These are phyloP conservation scores for Dendrocopos noguchii DNA, from an alignment of 2,113 vertebrate genomes.

Conservation along the genomic window DNA sequence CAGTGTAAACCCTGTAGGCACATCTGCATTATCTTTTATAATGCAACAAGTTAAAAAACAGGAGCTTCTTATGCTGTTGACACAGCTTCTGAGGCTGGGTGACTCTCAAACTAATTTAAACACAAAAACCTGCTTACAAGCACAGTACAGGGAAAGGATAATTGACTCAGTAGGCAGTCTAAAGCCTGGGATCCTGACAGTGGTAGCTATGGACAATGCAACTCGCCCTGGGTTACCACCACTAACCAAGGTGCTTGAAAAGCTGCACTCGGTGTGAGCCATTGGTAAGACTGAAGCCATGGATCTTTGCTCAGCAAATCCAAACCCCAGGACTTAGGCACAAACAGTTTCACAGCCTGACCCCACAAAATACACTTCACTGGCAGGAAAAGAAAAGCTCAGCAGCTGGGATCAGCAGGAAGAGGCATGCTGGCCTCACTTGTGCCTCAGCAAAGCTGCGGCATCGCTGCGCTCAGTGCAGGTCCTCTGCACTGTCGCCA, in stretches of 20 bases:
- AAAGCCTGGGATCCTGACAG: background rate
- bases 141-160: background rate
- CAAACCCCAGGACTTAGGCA: background rate
- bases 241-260: background rate
- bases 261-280: background rate
- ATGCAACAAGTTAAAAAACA: background rate
- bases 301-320: background rate
- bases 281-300: background rate
- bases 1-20: background rate
- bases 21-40: slow-evolving; percentile 15
- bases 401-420: background rate
- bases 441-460: background rate
- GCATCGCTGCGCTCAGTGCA: slow-evolving; percentile 27
- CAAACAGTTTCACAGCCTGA: background rate
- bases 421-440: background rate
- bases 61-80: background rate
- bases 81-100: background rate
- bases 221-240: background rate
- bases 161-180: background rate
- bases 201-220: background rate
- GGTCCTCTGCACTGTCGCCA: slow-evolving; percentile 80
- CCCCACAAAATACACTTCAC: background rate
- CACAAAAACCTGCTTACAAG: background rate
- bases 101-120: background rate
- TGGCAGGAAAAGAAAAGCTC: background rate